phyloP scores from a whole-genome alignment of 2,888 invertebrate species.

The Megamerina dolium region DNA sequence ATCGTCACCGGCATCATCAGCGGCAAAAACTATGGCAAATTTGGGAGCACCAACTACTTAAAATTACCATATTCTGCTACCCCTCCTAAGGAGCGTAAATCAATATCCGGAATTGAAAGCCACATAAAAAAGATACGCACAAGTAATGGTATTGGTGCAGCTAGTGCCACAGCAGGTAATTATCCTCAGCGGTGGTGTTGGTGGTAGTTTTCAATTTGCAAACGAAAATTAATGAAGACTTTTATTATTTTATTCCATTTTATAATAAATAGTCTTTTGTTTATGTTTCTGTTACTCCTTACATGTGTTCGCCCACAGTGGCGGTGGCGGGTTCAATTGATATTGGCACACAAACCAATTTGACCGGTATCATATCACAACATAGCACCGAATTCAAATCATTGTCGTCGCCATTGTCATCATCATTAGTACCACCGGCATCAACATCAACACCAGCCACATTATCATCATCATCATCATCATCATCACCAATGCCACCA shows the following conservation, averaged over 20 bases:
- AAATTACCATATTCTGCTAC: too few species aligned
- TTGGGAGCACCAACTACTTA: too few species aligned
- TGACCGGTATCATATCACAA: too few species aligned
- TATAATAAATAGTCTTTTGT: constrained; percentile 39
- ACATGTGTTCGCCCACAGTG: constrained; percentile 30
- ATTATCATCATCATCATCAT: background rate
- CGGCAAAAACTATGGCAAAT: too few species aligned
- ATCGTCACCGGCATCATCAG: too few species aligned
- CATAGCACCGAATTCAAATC: background rate
- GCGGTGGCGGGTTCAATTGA: too few species aligned
- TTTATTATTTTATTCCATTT: too few species aligned
- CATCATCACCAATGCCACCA: background rate
- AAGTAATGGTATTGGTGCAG: too few species aligned
- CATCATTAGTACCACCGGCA: background rate
- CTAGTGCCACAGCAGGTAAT: constrained; percentile 8
- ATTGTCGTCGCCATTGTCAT: background rate
- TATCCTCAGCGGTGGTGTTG: too few species aligned
- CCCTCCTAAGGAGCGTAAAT: constrained; percentile 20
- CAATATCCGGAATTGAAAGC: constrained; percentile 26
- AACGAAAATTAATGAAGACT: too few species aligned
- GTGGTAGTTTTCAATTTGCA: too few species aligned
- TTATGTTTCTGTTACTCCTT: constrained; percentile 40
- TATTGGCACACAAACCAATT: too few species aligned
- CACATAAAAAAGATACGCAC: constrained; percentile 24
- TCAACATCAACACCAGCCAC: constrained; percentile 10